Evolutionary conservation across 2,888 invertebrate species (phyloP), one percentile per base, ranked within the genome.

Genomic region (Calameuta filiformis): DNA sequence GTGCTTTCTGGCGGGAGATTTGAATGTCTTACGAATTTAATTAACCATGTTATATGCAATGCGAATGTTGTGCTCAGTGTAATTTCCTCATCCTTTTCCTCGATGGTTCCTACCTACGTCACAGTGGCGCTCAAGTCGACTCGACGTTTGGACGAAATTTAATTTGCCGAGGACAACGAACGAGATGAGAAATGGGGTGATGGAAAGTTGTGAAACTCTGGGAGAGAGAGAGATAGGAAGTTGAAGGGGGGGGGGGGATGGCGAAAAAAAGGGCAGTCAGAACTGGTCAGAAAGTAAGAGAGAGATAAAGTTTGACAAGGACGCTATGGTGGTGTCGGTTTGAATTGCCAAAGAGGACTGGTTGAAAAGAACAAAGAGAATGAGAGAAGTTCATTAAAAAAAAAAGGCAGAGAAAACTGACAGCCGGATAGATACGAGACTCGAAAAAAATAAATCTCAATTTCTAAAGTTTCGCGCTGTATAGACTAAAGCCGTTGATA

Each of bases 231-330:
- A 73, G 31, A 56, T 35, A 76, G 73, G 68, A 68, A 56, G 56
- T 31, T 12, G 11, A 2, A 1, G 1, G 35, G 4, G 12, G 12
- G 12, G 35, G 4, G 3, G 3, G 35, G 15, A 37, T 12, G 37
- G 1, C 12, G 37, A 12, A 37, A 37, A 75, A 74, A 78, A 75
- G 40, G 78, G 35, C 69, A 78, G 30, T 40, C 23, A 34, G 79
- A 80, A 79, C 79, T 77, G 68, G 73, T 56, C 56, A 56, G 23
- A 56, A 23, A 56, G 56, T 56, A 23, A 56, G 56, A 56, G 23
- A 9, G 23, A 23, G 56, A 23, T 23, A 6, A 56, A 56, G 23
- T 56, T 56, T 56, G 23, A 56, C 9, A 56, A 23, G 56, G 56
- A 23, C 9, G 56, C 15, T 56, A 23, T 23, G 56, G 23, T 56